Evolutionary conservation across 2,113 vertebrate species (phyloP).

Genomic region (Cichladusa arquata): DNA sequence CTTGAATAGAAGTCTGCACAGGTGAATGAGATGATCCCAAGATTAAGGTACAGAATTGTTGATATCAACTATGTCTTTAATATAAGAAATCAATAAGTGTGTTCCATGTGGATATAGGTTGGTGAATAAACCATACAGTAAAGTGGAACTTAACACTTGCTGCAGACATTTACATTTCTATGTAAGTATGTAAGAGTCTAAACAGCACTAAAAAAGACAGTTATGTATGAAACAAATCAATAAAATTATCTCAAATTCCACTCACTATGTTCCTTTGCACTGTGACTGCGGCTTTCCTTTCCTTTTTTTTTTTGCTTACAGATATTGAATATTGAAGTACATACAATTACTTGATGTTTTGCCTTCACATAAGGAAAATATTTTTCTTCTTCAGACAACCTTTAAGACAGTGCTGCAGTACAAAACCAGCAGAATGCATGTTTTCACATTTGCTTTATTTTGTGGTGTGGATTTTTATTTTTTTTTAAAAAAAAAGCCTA

Average conservation of each 20-base stretch:
- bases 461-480: neutral
- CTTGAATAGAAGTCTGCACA: neutral
- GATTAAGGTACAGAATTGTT: neutral
- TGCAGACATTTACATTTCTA: neutral
- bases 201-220: neutral
- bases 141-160: neutral
- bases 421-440: neutral
- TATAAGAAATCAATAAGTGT: neutral
- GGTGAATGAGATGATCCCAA: neutral
- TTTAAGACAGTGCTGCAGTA: neutral
- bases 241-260: neutral
- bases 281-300: neutral
- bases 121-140: neutral
- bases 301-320: neutral
- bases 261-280: neutral
- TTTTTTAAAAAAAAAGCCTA: neutral
- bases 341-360: neutral
- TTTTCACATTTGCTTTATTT: neutral
- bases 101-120: neutral
- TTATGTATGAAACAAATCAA: neutral
- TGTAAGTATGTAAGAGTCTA: neutral
- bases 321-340: neutral
- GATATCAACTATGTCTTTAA: neutral
- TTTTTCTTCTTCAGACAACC: neutral
- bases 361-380: neutral